Evolutionary conservation across 1,140 invertebrate species (phyloP), one percentile per base, ranked within the genome.

Genomic region (Trichonephila clavata): DNA sequence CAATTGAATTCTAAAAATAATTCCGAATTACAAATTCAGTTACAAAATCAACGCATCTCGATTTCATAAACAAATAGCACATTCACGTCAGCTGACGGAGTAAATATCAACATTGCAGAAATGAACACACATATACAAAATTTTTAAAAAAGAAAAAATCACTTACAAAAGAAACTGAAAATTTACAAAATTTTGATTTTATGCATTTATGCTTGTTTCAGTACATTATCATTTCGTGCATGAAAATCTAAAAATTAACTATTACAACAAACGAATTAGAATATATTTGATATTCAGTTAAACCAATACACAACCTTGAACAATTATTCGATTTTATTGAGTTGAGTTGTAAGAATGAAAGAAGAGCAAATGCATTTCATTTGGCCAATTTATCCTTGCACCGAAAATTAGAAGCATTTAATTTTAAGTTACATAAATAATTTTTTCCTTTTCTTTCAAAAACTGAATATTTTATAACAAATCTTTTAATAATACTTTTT

Each of bases 281-380:
- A 59, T 84, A 83, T 57, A 39, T 50, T 57, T n/a, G 13, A n/a
- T 24, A 43, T 59, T 13, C 50, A 84, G 21, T 57, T 84, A 24
- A 84, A 84, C 81, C 21, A 84, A 43, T 84, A 84, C 81, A 57
- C 57, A 50, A 84, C 81, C 81, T 84, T 84, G 81, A 84, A 43
- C 57, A 50, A n/a, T n/a, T 84, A 21, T 84, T 84, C 81, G 21
- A 16, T 59, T 57, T 18, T 20, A 59, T 14, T 57, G 81, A 57
- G 81, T 84, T 84, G 81, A 84, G 81, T 24, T n/a, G 81, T 59
- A 14, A 24, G 16, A 84, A 24, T 84, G 57, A 84, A 84, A 59
- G 8, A 43, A 84, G 81, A 43, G 57, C 81, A 59, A 59, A 18
- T 84, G 43, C 81, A 84, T 59, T 84, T 50, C 81, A 84, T 84